Conservation (phyloP, 2,888 invertebrate species). For the Pyrochroa serraticornis region DNA sequence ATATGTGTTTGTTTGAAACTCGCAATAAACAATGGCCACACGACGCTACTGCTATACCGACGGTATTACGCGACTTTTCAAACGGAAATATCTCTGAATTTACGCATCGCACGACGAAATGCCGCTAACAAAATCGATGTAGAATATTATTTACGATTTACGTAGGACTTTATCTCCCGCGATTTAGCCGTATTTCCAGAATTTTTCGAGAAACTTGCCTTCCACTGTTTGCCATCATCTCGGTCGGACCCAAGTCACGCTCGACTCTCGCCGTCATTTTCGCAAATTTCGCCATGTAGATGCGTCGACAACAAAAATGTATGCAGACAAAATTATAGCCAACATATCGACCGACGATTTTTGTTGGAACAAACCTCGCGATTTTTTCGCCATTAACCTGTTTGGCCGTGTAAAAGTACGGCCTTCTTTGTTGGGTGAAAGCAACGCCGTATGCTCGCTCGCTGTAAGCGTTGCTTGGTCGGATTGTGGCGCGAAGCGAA, state of each 20-base stretch:
- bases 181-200: slow-evolving; percentile 48
- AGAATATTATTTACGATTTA: slow-evolving; percentile 57
- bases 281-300: slow-evolving; percentile 3
- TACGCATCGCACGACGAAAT: slow-evolving; percentile 56
- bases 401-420: background rate
- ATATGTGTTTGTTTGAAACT: slow-evolving; percentile 42
- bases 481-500: slow-evolving; percentile 12
- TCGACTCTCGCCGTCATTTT: slow-evolving; percentile 22
- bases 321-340: slow-evolving; percentile 13
- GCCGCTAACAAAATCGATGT: slow-evolving; percentile 61
- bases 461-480: background rate
- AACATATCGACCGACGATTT: slow-evolving; percentile 2
- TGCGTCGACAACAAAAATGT: slow-evolving; percentile 13
- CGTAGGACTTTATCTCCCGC: slow-evolving; percentile 54
- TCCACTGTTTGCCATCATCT: slow-evolving; percentile 31
- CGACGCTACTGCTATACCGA: slow-evolving; percentile 52
- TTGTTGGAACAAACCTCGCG: background rate
- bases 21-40: slow-evolving; percentile 63
- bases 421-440: slow-evolving; percentile 6
- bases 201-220: slow-evolving; percentile 39
- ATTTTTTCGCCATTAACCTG: background rate
- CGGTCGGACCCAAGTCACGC: slow-evolving; percentile 27
- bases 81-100: slow-evolving; percentile 63
- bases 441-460: background rate
- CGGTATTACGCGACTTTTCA: slow-evolving; percentile 53